These are phyloP conservation scores for Lepidostoma basale DNA, from an alignment of 1,140 invertebrate genomes.

Conservation along the genomic window DNA sequence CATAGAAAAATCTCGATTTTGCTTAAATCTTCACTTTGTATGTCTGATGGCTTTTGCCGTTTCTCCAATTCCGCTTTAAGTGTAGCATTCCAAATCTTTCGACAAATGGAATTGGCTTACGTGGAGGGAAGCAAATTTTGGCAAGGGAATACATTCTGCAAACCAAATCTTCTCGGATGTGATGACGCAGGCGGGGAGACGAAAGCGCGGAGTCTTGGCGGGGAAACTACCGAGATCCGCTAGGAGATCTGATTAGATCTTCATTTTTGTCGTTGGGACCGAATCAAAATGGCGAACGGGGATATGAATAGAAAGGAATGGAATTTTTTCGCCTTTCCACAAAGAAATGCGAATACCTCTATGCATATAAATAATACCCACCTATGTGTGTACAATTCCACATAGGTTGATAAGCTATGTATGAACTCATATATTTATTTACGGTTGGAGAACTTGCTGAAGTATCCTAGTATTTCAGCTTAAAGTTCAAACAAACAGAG, in stretches of 20 bases:
- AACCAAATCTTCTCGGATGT: slow-evolving; percentile 23
- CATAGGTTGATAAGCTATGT: too few relatives aligned
- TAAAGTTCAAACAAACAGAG: too few relatives aligned
- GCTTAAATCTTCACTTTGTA: not conserved
- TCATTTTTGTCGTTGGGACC: slow-evolving; percentile 11
- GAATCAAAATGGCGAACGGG: slow-evolving; percentile 17
- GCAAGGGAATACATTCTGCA: slow-evolving; percentile 2
- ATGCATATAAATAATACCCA: too few relatives aligned
- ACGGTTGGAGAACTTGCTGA: too few relatives aligned
- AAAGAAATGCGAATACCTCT: too few relatives aligned
- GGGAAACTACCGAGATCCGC: not conserved
- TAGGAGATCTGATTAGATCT: slow-evolving; percentile 12
- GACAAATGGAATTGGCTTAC: not conserved
- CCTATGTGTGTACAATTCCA: too few relatives aligned
- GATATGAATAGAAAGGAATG: not conserved
- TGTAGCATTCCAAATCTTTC: not conserved
- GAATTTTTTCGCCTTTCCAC: slow-evolving; percentile 7
- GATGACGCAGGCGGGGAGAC: slow-evolving; percentile 11
- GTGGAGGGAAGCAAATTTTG: slow-evolving; percentile 7
- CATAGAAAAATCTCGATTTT: not conserved
- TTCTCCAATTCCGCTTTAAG: not conserved
- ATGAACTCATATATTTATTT: too few relatives aligned
- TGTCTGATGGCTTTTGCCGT: not conserved
- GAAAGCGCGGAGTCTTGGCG: not conserved
- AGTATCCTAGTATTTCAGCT: too few relatives aligned